A percentile compares a stretch with the other conserved stretches of the same genome.
Evolutionary conservation across 2,113 vertebrate genomes (phyloP).

Genomic region (Lasiurus borealis): DNA sequence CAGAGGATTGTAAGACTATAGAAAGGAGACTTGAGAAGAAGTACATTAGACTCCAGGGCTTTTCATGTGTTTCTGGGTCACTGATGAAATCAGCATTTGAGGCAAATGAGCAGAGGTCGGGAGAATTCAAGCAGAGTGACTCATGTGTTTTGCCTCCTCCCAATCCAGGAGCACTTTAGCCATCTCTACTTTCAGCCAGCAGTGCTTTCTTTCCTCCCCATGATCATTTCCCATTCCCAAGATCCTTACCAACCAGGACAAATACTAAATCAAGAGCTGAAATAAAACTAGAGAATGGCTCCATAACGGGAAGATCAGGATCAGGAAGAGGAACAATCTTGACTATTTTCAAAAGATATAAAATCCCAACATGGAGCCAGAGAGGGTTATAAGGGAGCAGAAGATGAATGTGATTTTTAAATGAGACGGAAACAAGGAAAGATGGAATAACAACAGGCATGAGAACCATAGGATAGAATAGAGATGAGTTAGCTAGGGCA

Average conservation of each 20-base stretch:
- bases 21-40: not conserved
- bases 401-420: not conserved
- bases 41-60: not conserved
- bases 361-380: not conserved
- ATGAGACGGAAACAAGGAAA: not conserved
- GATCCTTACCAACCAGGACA: not conserved
- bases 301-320: not conserved
- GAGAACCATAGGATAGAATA: not conserved
- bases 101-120: not conserved
- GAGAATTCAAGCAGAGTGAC: not conserved
- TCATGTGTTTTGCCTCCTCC: not conserved
- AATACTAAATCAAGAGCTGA: no score
- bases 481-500: not conserved
- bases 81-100: conserved; percentile 33
- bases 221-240: not conserved
- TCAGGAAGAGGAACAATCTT: not conserved
- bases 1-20: not conserved
- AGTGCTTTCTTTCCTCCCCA: not conserved
- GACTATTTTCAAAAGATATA: conserved; percentile 1
- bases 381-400: not conserved
- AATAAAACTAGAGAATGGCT: not conserved
- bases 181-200: conserved; percentile 3
- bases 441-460: not conserved
- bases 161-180: not conserved
- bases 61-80: not conserved